A percentile compares a stretch with the other conserved stretches of the same genome.
Conservation (phyloP, 2,888 invertebrate species). For the Bembecia ichneumoniformis region DNA sequence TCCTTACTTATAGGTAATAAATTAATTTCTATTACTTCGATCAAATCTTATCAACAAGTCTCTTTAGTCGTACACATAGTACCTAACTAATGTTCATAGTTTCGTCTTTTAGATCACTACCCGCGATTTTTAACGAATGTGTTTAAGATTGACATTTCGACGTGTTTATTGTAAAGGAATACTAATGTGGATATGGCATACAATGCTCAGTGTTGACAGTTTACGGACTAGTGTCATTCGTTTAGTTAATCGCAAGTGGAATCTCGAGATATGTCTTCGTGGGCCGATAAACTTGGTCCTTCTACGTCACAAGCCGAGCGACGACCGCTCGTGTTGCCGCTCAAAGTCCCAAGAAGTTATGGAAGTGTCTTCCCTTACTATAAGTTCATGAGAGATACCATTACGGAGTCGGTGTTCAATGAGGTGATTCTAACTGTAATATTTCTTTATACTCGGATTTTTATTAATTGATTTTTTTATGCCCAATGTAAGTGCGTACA, state of each 20-base stretch:
- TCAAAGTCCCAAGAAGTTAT: conserved; percentile 69
- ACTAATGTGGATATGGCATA: conserved; percentile 37
- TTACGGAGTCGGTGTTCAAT: conserved; percentile 39
- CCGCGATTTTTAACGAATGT: not conserved
- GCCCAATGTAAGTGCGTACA: no score
- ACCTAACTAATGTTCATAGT: not conserved
- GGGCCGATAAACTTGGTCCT: conserved; percentile 30
- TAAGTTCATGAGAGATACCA: conserved; percentile 69
- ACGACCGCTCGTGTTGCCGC: conserved; percentile 48
- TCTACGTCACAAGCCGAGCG: conserved; percentile 43
- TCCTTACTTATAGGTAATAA: conserved; percentile 17
- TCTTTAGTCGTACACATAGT: not conserved
- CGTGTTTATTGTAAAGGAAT: not conserved
- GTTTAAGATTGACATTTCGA: not conserved
- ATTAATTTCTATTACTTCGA: conserved; percentile 32
- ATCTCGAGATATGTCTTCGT: conserved; percentile 25
- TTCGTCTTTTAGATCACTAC: not conserved
- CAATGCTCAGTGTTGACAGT: conserved; percentile 31
- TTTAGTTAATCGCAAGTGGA: not conserved
- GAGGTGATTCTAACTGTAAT: conserved; percentile 30
- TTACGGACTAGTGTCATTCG: conserved; percentile 30
- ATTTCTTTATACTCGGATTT: conserved; percentile 6
- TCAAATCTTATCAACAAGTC: conserved; percentile 50
- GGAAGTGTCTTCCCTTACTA: conserved; percentile 76
- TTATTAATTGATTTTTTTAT: no score